A percentile compares a stretch with the other conserved stretches of the same genome.
These are phyloP conservation scores for Progne subis DNA, from an alignment of 2,113 vertebrate species.

Conservation along the genomic window DNA sequence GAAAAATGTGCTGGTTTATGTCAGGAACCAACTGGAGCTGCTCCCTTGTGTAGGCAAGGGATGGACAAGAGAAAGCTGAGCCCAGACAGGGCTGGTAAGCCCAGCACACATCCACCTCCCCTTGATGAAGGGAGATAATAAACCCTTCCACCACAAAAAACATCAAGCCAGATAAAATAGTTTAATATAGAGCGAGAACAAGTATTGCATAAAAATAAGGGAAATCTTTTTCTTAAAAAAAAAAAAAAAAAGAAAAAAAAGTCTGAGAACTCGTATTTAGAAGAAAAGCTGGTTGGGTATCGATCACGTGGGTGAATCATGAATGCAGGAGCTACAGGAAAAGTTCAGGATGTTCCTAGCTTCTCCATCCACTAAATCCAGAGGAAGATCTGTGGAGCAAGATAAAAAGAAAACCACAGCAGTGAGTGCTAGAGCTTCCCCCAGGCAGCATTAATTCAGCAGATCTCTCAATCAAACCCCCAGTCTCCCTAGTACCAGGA, in stretches of 20 bases:
- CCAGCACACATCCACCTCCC: background rate
- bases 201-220: conserved; percentile 45
- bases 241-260: background rate
- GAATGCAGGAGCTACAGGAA: background rate
- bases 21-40: background rate
- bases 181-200: conserved; percentile 63
- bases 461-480: background rate
- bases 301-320: background rate
- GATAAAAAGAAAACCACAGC: background rate
- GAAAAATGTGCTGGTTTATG: background rate
- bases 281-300: background rate
- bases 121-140: background rate
- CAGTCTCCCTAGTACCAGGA: background rate
- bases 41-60: background rate
- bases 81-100: background rate
- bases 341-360: conserved; percentile 39
- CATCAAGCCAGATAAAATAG: conserved; percentile 34
- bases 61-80: background rate
- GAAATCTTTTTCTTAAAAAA: background rate
- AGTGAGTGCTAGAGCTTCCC: background rate
- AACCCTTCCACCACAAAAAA: background rate
- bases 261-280: background rate
- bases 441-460: conserved; percentile 2
- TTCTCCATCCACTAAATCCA: conserved; percentile 81
- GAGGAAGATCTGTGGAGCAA: conserved; percentile 72